Evolutionary conservation across 2,888 invertebrate species (phyloP).

Genomic region (Sepioteuthis lessoniana): DNA sequence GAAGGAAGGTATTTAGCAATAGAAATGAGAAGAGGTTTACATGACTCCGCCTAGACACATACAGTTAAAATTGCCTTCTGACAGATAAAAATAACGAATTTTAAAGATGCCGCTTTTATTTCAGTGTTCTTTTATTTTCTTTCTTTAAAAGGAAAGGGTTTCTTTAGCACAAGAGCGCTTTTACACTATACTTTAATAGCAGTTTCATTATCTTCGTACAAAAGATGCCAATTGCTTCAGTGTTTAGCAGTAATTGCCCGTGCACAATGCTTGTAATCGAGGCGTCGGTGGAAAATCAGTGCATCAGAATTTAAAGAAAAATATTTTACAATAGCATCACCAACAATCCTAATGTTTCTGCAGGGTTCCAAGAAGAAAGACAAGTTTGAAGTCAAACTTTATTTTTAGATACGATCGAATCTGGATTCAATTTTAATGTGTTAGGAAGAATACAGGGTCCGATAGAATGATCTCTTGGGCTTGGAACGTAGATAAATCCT

Average conservation of each 20-base stretch:
- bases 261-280: not conserved
- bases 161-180: not conserved
- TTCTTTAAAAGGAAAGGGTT: not conserved
- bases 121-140: not conserved
- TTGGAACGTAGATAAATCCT: no score
- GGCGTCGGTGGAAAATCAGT: not conserved
- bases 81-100: not conserved
- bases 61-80: constrained; percentile 15
- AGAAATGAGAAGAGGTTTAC: not conserved
- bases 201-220: not conserved
- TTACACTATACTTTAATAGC: not conserved
- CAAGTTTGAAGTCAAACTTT: not conserved
- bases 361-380: not conserved
- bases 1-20: not conserved
- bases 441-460: not conserved
- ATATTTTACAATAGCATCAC: not conserved
- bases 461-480: no score
- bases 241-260: not conserved
- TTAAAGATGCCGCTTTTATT: not conserved
- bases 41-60: not conserved
- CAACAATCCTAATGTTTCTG: not conserved
- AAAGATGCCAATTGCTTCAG: not conserved
- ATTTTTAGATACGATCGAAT: not conserved
- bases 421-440: not conserved
- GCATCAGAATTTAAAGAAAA: not conserved